Evolutionary conservation across 23 tunicate genomes (phyloP).

Genomic region (Botrylloides violaceus): DNA sequence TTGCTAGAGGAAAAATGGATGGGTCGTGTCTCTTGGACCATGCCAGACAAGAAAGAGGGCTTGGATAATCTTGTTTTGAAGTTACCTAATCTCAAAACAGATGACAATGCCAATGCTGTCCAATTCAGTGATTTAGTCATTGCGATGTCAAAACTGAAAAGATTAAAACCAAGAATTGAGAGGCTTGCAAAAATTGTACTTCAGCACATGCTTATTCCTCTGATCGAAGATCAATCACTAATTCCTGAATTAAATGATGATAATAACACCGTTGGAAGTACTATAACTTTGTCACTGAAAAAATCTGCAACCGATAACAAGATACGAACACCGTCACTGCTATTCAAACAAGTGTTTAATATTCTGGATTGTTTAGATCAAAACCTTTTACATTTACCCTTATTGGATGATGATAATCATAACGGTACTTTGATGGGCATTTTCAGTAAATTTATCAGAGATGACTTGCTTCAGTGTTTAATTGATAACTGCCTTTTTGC

Average conservation of each 20-base stretch:
- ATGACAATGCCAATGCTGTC: not conserved
- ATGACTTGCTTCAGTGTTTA: not conserved
- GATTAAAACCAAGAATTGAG: not conserved
- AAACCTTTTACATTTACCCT: not conserved
- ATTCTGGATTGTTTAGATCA: constrained; percentile 1
- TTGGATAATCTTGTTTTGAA: not conserved
- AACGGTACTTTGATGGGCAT: not conserved
- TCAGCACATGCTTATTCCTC: constrained; percentile 9
- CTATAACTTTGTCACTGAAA: not conserved
- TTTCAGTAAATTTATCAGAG: constrained; percentile 7
- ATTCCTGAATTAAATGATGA: not conserved
- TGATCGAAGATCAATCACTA: not conserved
- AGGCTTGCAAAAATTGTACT: constrained; percentile 2
- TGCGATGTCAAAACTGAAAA: constrained; percentile 7
- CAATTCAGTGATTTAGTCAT: not conserved
- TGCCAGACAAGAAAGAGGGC: not conserved
- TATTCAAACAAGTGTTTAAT: not conserved
- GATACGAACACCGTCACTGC: not conserved
- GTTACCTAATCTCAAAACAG: not conserved
- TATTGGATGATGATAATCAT: not conserved
- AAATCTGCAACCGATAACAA: not conserved
- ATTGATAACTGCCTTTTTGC: constrained; percentile 16
- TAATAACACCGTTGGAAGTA: too few species aligned
- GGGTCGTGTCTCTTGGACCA: not conserved
- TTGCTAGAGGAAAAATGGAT: constrained; percentile 21